A percentile compares a stretch with the other conserved stretches of the same genome.
Conservation (phyloP, 2,113 vertebrate species). For the Paratilapia polleni region DNA sequence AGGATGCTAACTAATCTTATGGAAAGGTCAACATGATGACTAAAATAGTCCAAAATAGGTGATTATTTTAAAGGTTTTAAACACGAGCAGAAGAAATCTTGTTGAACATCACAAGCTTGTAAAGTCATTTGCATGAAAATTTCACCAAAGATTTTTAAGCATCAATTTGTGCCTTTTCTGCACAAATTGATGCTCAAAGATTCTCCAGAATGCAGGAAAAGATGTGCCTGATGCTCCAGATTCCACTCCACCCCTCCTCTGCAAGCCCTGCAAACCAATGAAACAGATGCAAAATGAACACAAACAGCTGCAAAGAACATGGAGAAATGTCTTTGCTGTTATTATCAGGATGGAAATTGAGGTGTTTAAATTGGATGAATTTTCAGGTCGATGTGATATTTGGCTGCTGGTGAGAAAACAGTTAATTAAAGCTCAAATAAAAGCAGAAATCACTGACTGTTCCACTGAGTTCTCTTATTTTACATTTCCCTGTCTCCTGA, state of each 20-base stretch:
- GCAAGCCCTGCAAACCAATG: background rate
- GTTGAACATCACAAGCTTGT: background rate
- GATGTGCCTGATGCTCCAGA: too few relatives aligned
- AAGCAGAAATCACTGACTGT: background rate
- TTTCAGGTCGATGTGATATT: background rate
- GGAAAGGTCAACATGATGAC: background rate
- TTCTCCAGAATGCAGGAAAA: background rate
- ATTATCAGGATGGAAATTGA: background rate
- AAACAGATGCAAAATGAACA: background rate
- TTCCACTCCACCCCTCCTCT: too few relatives aligned
- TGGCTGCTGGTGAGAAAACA: background rate
- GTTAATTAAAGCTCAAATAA: slow-evolving; percentile 5
- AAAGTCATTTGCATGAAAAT: background rate
- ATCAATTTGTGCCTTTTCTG: too few relatives aligned
- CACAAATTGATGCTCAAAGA: background rate
- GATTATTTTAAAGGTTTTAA: background rate
- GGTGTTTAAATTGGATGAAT: background rate
- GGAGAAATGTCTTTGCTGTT: background rate
- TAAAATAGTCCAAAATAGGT: background rate
- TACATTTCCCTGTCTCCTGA: background rate
- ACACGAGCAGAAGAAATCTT: background rate
- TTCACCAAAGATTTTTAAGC: too few relatives aligned
- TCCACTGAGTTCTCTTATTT: background rate
- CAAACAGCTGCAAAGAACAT: background rate
- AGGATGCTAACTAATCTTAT: background rate